Base-by-base conservation (phyloP, 2,888 invertebrate genomes). In the Lepas anatifera region DNA sequence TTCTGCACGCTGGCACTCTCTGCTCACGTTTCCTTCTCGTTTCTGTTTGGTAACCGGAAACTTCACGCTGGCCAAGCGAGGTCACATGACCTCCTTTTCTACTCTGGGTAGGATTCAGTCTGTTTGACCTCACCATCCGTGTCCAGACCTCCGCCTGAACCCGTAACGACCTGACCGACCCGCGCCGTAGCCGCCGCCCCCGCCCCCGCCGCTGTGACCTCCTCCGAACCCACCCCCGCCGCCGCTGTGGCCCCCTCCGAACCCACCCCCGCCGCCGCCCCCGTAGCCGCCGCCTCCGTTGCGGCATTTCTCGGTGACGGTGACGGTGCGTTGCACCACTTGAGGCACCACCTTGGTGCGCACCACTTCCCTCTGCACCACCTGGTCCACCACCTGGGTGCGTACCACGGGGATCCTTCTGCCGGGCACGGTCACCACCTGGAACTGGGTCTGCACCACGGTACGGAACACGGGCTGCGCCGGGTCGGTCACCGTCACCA, bases 391-490 rank as follows among this genome's bases (percentile, higher is more conserved):
- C 8, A 69, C 69, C 64, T 70, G 69, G 22, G 73, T 73, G 67
- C 73, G 71, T 29, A 68, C 63, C 18, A 73, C 68, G n/a, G 71
- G 70, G n/a, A 70, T 68, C 22, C 69, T 70, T 37, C 68, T 52
- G 22, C 73, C 73, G 25, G 73, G 73, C 37, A 70, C 68, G 3
- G 48, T 67, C 68, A 72, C 70, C 22, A 72, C 69, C 41, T 67
- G 68, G 66, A 70, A 70, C 58, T 69, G 32, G 35, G 73, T 73
- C 69, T 71, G 71, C 41, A 68, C 32, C 16, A 70, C 70, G 52
- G 71, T 71, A 22, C 71, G 72, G 32, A 68, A 71, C 4, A 73
- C 70, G 2, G 71, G 69, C 22, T 50, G 52, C 37, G 73, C 67
- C 16, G 71, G 72, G 18, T 71, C 68, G 46, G 68, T 70, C 43